Base-by-base conservation (phyloP, 2,113 vertebrate genomes). In the Labrus mixtus region DNA sequence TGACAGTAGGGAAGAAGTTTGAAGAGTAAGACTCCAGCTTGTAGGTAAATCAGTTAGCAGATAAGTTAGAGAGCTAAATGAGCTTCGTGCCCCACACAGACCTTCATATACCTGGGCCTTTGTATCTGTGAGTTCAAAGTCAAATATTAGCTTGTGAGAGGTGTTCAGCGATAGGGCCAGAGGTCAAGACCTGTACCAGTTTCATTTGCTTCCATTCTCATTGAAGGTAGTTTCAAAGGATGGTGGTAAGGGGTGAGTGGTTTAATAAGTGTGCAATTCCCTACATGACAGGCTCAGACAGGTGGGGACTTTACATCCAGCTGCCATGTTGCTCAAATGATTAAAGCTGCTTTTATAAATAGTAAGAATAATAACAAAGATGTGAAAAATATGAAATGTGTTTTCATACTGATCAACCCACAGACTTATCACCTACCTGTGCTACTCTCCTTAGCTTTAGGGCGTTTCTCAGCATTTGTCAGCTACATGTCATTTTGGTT, bases 21-120 rank as follows among this genome's bases (percentile, higher is more conserved):
- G 11, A 78, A 72, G 51, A 62, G 58, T 17, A 8, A 8, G 39
- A 57, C 45, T 73, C 15, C 37, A 56, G 36, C 16, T n/a, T 60
- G 53, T 33, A 33, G 62, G 77, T 79, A 78, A 69, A 87, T 71
- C 62, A 51, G 58, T 33, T 16, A n/a, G n/a, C n/a, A n/a, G n/a
- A n/a, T n/a, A n/a, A n/a, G 17, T 62, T 68, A 84, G 75, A 51
- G 53, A 82, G 66, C 51, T 79, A 68, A 74, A 76, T 57, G 73
- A 69, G 82, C 78, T 84, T 54, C 41, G 36, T 86, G 78, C 71
- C 78, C 80, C 69, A 82, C 84, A 58, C 68, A 61, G 43, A 33
- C 65, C 66, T 76, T 61, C 73, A 73, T 76, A 69, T 56, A 20
- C 61, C 58, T 6, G 62, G 73, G 70, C 25, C 61, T 78, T 51